Evolutionary conservation across 2,797 vertebrate species (phyloP), one percentile per base, ranked within the genome.

Genomic region (Falco concolor): DNA sequence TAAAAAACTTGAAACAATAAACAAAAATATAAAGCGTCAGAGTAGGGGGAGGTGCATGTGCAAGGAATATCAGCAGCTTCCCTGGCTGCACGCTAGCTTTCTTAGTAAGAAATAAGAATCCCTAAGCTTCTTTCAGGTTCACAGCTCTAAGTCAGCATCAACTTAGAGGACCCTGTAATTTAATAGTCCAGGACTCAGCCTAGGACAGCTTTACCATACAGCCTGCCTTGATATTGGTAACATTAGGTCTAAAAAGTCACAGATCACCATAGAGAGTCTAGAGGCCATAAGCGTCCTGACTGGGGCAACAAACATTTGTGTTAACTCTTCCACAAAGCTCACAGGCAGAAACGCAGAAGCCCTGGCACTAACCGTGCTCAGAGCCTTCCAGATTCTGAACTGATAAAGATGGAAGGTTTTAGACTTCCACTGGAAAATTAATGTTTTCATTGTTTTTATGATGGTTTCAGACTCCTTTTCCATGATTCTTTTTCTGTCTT

Each of bases 221-320:
- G 54, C 24, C 10, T 61, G 23, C 19, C 19, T 12, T n/a, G 14
- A 47, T 27, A 8, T 6, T 40, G 34, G 17, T 23, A 22, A 20
- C 8, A 28, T 40, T 16, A 44, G 22, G 27, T 54, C 52, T 10
- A 47, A 69, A 13, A 11, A 76, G 12, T 30, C 27, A 34, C 30
- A 75, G 38, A 23, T 34, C 25, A 34, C 12, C n/a, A 9, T 18
- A 63, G 3, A 60, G 36, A 60, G 4, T 5, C 59, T 67, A 36
- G 78, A 72, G 61, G 36, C 32, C 50, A 42, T 5, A 8, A 22
- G 19, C 23, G 50, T 21, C 42, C n/a, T 44, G 15, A 16, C 15
- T 12, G 11, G 6, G 15, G 4, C 1, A 2, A 47, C 28, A 12
- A 76, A 44, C 5, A 21, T 5, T 8, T 65, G 16, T 3, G 25